Percentiles rank a stretch among this genome's conserved stretches.
phyloP scores from a whole-genome alignment of 2,797 vertebrate genomes.

The Sebastes aleutianus region DNA sequence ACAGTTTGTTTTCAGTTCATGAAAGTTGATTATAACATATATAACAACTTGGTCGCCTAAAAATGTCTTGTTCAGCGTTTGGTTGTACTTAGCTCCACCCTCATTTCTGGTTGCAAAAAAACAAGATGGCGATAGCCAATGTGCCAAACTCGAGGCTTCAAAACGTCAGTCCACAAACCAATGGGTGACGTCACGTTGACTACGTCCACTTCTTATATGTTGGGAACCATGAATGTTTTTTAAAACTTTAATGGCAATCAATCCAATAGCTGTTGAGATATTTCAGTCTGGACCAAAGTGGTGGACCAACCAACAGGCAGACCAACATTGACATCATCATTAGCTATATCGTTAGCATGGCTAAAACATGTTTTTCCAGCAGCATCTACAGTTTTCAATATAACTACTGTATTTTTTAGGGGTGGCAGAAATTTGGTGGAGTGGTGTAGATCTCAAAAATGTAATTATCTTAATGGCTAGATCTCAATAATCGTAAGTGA shows the following conservation, averaged over 20 bases:
- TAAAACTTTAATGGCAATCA: not conserved
- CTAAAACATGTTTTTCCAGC: not conserved
- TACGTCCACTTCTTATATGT: not conserved
- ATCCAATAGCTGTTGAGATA: not conserved
- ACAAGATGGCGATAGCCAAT: not conserved
- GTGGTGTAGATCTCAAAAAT: not conserved
- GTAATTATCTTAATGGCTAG: accelerated
- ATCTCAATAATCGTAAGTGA: not conserved
- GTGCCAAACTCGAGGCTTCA: not conserved
- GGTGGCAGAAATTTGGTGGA: not conserved
- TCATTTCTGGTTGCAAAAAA: not conserved
- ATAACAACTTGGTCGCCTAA: too few relatives aligned
- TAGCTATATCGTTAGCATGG: not conserved
- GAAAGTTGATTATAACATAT: too few relatives aligned
- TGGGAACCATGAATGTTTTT: not conserved
- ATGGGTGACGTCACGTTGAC: not conserved
- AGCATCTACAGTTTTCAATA: not conserved
- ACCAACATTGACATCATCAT: not conserved
- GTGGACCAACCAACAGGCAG: not conserved
- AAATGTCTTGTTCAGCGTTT: too few relatives aligned
- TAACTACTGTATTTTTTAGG: accelerated
- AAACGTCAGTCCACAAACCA: not conserved
- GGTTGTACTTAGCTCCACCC: too few relatives aligned
- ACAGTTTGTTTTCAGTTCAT: too few relatives aligned
- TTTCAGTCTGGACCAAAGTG: not conserved